Conservation (phyloP, 2,113 vertebrate genomes). For the Fulica atra region DNA sequence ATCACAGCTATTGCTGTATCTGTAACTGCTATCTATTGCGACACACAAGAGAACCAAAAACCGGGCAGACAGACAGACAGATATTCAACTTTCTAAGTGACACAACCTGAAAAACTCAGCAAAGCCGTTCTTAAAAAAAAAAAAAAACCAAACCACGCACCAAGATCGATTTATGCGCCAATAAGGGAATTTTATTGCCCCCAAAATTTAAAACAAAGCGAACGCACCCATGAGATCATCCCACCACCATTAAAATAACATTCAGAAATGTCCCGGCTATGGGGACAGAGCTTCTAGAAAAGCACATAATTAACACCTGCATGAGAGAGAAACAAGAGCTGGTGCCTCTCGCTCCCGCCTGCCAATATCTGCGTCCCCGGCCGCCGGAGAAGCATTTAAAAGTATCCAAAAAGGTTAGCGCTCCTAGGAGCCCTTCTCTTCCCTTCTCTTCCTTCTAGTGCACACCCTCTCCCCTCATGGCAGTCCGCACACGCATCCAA, state of each 20-base stretch:
- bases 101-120: background rate
- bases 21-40: background rate
- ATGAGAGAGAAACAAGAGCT: background rate
- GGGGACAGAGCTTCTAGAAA: conserved; percentile 4
- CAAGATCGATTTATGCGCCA: background rate
- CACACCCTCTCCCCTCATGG: conserved; percentile 55
- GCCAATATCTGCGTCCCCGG: conserved; percentile 3
- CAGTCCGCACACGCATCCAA: conserved; percentile 41
- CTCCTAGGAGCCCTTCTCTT: conserved; percentile 19
- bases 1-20: background rate
- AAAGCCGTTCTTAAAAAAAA: background rate
- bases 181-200: conserved; percentile 69
- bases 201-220: background rate
- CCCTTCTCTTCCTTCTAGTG: conserved; percentile 25
- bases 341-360: background rate
- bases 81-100: background rate
- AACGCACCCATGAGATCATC: background rate
- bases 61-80: background rate
- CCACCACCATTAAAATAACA: background rate
- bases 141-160: background rate
- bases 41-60: background rate
- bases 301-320: conserved; percentile 22
- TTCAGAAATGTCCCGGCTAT: background rate
- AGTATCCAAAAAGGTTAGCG: conserved; percentile 20
- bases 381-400: background rate